Base-by-base conservation (phyloP, 1,140 invertebrate species). In the Hylaeus anthracinus region DNA sequence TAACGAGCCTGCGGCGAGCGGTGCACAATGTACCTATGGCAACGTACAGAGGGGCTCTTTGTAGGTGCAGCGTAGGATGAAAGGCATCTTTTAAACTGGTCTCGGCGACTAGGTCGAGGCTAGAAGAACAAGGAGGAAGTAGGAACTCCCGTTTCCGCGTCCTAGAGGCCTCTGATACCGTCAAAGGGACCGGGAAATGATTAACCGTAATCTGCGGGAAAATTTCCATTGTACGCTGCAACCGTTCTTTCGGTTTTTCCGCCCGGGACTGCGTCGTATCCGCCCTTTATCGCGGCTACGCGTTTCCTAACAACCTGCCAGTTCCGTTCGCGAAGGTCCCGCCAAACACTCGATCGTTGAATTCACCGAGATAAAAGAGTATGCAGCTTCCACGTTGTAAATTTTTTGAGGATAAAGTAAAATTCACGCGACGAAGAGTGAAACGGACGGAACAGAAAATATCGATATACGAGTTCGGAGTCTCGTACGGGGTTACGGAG, bases 11-110 rank as follows among this genome's bases (percentile, higher is more conserved):
- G 74, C 43, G 43, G 60, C 12, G 26, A 69, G 53, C 14, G 5
- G 45, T 5, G 70, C 51, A 73, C 77, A 79, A 79, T 73, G 70
- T 66, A 26, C 26, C 26, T 26, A 66, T 10, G 60, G 39, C 43
- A 55, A 79, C 70, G 70, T 41, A 66, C 70, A 79, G 14, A 69
- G 72, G 26, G 39, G 15, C 74, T n/a, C 69, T 66, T 81, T 60
- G 78, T 81, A 37, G 71, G 26, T 48, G 55, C 51, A 10, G 61
- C 8, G 48, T 12, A 72, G 63, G 55, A 85, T 81, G 78, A 84
- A 85, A 85, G 84, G 83, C 79, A 85, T 84, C 78, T 85, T 78
- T 84, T 85, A 81, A 85, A 83, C 75, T 75, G 48, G 58, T 14
- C 72, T 73, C 73, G 74, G 10, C 26, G 73, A 56, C 67, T 72